These are phyloP conservation scores for Camelus dromedarius DNA, from an alignment of 2,113 vertebrate genomes.

Conservation along the genomic window DNA sequence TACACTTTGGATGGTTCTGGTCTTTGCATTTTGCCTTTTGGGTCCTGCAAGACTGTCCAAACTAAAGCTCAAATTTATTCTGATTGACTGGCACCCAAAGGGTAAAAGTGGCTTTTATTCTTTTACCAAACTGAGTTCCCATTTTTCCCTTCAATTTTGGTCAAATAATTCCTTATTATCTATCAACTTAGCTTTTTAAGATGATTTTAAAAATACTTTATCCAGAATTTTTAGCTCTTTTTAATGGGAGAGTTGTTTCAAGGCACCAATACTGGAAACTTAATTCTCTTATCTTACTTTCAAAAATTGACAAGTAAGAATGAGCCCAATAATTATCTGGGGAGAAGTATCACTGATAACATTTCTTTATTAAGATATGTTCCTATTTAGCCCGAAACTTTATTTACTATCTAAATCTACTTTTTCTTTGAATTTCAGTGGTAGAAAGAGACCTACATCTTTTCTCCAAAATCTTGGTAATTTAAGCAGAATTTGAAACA, in stretches of 20 bases:
- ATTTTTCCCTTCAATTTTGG: conserved; percentile 48
- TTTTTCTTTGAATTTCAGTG: conserved; percentile 19
- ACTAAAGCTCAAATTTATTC: neutral
- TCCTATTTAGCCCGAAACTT: neutral
- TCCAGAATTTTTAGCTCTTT: conserved; percentile 53
- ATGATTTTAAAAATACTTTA: conserved; percentile 13
- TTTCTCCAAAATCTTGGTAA: neutral
- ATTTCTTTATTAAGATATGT: neutral
- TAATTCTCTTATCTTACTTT: conserved; percentile 40
- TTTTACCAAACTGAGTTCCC: neutral
- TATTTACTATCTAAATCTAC: neutral
- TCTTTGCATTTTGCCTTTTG: conserved; percentile 42
- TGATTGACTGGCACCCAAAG: neutral
- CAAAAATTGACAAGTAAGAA: conserved; percentile 25
- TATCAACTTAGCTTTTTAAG: conserved; percentile 30
- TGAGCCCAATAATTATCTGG: neutral
- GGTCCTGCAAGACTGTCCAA: neutral
- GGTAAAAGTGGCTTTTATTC: neutral
- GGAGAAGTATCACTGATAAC: neutral
- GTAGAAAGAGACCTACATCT: neutral
- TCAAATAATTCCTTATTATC: conserved; percentile 17
- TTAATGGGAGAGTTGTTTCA: neutral
- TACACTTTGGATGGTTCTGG: neutral
- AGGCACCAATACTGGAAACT: neutral
- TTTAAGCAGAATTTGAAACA: conserved; percentile 57